Evolutionary conservation across 2,113 vertebrate species (phyloP), one percentile per base, ranked within the genome.

Genomic region (Rhinoderma darwinii): DNA sequence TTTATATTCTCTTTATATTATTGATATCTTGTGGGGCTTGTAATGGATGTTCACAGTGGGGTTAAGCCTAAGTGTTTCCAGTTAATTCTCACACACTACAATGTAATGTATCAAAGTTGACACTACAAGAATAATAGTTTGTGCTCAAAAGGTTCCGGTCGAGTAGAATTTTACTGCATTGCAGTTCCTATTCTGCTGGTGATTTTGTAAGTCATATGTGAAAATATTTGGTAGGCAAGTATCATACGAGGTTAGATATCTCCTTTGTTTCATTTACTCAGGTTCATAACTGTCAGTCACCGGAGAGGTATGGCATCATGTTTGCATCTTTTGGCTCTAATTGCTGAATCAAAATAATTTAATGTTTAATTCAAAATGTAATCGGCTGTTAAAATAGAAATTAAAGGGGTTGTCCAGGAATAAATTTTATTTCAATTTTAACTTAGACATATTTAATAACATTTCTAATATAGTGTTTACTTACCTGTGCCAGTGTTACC

Each of bases 201-300:
- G 0, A 44, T 74, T 74, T 43, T 59, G 18, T 25, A 59, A 18
- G 2, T 25, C 20, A 59, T 18, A 59, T 72, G 15, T 72, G 32
- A 72, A 10, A 0, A 27, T 30, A 35, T 72, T 39, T 25, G 10
- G 8, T 20, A 79, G 32, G 32, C 30, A 56, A 51, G 30, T 72
- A 68, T n/a, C 8, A 37, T 27, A 54, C 47, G 22, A 41, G 72
- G 70, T 85, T 66, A 85, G 84, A 85, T 85, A 37, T 66, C n/a
- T 61, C 30, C 68, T 77, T 66, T 85, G 73, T 85, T 85, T 85
- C 59, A 35, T 77, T 84, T 77, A 75, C 84, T 66, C 30, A 85
- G 84, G 84, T 85, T 32, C 37, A 59, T 77, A 77, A 77, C 44
- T 59, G 66, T 61, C 84, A 66, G 56, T 44, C 72, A 61, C 20